Conservation (phyloP, 2,888 invertebrate species). For the Dermolepida albohirtum region DNA sequence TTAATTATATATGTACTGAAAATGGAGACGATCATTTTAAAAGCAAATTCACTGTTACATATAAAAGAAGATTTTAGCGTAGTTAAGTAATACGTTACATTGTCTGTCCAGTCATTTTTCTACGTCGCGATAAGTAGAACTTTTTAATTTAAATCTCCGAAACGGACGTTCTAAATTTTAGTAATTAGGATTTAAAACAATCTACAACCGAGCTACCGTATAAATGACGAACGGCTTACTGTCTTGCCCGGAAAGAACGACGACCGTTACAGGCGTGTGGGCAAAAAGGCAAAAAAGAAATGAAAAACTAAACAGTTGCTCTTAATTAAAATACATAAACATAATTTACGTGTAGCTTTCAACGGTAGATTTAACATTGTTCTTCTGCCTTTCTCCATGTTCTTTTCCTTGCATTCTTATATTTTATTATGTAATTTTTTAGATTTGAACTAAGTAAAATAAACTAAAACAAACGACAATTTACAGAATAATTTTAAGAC, state of each 20-base stretch:
- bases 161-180: slow-evolving; percentile 22
- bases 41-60: no score
- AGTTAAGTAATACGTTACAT: no score
- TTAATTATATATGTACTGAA: no score
- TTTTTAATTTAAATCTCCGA: slow-evolving; percentile 25
- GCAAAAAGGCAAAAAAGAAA: slow-evolving; percentile 7
- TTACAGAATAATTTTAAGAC: no score
- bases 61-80: no score
- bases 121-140: neutral
- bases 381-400: neutral
- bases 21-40: no score
- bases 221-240: slow-evolving; percentile 9
- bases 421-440: no score
- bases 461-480: no score
- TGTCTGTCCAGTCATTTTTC: no score
- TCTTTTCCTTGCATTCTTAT: neutral
- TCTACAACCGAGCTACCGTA: neutral
- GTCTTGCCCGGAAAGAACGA: slow-evolving; percentile 2
- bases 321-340: slow-evolving; percentile 36
- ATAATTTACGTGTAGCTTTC: slow-evolving; percentile 26
- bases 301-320: slow-evolving; percentile 20
- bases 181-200: slow-evolving; percentile 21
- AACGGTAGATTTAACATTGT: slow-evolving; percentile 8
- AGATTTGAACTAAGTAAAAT: no score
- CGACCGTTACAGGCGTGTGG: neutral